Conservation (phyloP, 2,113 vertebrate genomes). For the Chauna torquata region DNA sequence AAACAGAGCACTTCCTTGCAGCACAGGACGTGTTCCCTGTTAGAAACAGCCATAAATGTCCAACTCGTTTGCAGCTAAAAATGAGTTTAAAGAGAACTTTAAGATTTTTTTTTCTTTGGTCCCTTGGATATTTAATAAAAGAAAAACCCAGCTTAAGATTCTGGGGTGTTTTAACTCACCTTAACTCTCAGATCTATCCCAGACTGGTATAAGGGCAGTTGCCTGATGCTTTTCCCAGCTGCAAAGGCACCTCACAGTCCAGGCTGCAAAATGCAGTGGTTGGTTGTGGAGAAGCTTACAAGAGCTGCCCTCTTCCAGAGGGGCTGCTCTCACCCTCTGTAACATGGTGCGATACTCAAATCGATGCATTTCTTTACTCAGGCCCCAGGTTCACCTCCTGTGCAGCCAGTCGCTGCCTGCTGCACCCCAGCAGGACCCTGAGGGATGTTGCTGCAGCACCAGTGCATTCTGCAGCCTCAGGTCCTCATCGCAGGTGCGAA, state of each 20-base stretch:
- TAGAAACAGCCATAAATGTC: neutral
- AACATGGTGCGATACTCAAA: neutral
- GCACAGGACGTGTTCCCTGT: neutral
- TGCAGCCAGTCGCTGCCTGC: neutral
- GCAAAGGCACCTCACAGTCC: neutral
- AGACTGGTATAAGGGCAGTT: neutral
- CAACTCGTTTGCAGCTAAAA: neutral
- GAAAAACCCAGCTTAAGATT: neutral
- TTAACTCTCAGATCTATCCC: neutral
- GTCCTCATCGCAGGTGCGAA: neutral
- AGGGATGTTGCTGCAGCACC: neutral
- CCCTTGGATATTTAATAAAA: neutral
- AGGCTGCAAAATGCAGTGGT: neutral
- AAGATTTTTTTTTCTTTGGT: neutral
- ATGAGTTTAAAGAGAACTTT: neutral
- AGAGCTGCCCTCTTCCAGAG: accelerated
- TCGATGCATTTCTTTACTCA: neutral
- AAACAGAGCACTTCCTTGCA: neutral
- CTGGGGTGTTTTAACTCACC: neutral
- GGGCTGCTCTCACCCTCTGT: neutral
- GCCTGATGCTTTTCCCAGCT: neutral
- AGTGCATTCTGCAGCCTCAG: neutral
- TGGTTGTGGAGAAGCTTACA: neutral
- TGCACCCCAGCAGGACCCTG: neutral
- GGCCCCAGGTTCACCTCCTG: neutral